phyloP scores from a whole-genome alignment of 2,888 invertebrate genomes.

The Ormyrus rosae region DNA sequence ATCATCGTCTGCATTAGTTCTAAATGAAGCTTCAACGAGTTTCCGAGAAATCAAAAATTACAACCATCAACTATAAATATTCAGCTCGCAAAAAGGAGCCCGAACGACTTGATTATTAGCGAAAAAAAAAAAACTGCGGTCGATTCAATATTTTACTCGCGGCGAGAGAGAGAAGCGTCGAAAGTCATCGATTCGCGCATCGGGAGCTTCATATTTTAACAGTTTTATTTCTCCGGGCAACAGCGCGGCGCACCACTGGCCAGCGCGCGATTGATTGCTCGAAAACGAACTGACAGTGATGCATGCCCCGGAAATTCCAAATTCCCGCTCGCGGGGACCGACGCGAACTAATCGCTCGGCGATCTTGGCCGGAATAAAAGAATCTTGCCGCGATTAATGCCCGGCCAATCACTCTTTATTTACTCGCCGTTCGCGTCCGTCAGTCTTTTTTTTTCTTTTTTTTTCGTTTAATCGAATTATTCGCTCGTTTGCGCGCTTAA shows the following conservation, averaged over 20 bases:
- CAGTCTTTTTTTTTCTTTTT: not conserved
- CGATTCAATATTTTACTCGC: not conserved
- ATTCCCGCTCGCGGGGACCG: slow-evolving; percentile 26
- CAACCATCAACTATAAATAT: no score
- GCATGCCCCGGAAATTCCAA: slow-evolving; percentile 46
- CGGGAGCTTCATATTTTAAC: slow-evolving; percentile 32
- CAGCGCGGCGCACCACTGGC: not conserved
- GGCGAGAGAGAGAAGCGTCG: not conserved
- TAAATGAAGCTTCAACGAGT: no score
- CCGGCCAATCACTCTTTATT: slow-evolving; percentile 38
- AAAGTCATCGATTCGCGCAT: not conserved
- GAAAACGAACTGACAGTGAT: slow-evolving; percentile 39
- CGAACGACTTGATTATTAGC: no score
- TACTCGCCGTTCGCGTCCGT: slow-evolving; percentile 7
- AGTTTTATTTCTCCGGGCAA: slow-evolving; percentile 30
- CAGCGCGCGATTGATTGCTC: slow-evolving; percentile 44
- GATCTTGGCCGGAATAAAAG: slow-evolving; percentile 12
- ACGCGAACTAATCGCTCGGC: slow-evolving; percentile 38
- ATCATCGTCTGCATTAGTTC: no score
- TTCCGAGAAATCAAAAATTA: no score
- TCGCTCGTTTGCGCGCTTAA: slow-evolving; percentile 45
- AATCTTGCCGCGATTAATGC: slow-evolving; percentile 6
- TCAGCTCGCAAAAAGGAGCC: no score
- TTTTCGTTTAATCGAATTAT: slow-evolving; percentile 36
- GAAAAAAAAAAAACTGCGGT: no score